A percentile compares a stretch with the other conserved stretches of the same genome.
Conservation (phyloP, 2,888 invertebrate species). For the Rhorus exstirpatorius region DNA sequence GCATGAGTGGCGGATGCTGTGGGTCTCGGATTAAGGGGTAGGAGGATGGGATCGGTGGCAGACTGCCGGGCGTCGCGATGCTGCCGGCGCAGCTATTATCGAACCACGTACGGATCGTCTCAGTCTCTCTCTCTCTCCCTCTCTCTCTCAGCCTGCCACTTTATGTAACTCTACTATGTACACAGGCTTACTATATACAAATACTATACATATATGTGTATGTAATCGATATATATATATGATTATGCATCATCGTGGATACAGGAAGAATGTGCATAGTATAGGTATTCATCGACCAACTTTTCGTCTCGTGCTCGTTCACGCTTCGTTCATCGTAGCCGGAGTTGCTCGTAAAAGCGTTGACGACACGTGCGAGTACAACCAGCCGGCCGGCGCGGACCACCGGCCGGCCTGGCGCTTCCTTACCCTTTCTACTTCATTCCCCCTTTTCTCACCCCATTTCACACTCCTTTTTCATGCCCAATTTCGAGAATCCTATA, state of each 20-base stretch:
- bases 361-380: constrained; percentile 64
- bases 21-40: constrained; percentile 33
- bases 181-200: constrained; percentile 4
- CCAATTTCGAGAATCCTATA: constrained; percentile 14
- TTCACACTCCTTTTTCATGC: constrained; percentile 1
- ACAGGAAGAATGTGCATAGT: constrained; percentile 56
- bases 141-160: constrained; percentile 36
- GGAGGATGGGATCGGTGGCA: constrained; percentile 79
- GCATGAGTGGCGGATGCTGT: constrained; percentile 45
- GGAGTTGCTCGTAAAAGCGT: constrained; percentile 60
- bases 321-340: constrained; percentile 62
- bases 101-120: constrained; percentile 79
- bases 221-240: constrained; percentile 14
- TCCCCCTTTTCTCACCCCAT: constrained; percentile 4
- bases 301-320: constrained; percentile 67
- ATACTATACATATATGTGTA: constrained; percentile 8
- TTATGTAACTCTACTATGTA: constrained; percentile 57
- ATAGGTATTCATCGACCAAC: constrained; percentile 58
- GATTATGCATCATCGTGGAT: constrained; percentile 33
- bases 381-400: constrained; percentile 69
- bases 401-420: constrained; percentile 67
- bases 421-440: constrained; percentile 37
- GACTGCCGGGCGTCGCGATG: constrained; percentile 84
- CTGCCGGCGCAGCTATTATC: constrained; percentile 78
- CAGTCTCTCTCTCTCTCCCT: constrained; percentile 57